Base-by-base conservation (phyloP, 2,797 vertebrate species). In the Gadopsis bispinosus region DNA sequence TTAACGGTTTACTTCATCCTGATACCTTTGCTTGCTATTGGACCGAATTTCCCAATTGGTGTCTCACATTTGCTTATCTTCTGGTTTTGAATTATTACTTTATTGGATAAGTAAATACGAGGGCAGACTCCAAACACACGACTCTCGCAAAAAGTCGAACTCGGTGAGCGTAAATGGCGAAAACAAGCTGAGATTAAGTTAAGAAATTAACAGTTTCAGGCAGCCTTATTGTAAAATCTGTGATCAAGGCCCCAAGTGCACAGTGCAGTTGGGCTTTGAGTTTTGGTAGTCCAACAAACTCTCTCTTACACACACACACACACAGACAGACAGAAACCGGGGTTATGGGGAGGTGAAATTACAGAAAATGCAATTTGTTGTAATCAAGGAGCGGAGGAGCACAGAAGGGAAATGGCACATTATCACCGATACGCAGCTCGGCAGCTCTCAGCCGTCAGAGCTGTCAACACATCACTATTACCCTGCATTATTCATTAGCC, bases 401-500 rank as follows among this genome's bases (percentile, higher is more conserved):
- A 86, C 91, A 91, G 93, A 88, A 92, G 86, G 86, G 79, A 90
- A 83, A 94, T 87, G 85, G 92, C 91, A 89, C 85, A 91, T 94
- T 95, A 95, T 92, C 87, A 89, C 69, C 71, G 89, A 94, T 84
- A 91, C 73, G 80, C 94, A 92, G 94, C 83, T 92, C 88, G 83
- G 92, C 91, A 85, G 88, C 89, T 90, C 90, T 84, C 92, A 87
- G 90, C 88, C 91, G 93, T 95, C 92, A 90, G 94, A 88, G 93
- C 93, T 96, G 95, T 95, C 95, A 95, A 93, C 93, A 91, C 88
- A 87, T 85, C 85, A 92, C 92, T 87, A 89, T 94, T 93, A 94
- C 64, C 91, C 90, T 95, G 93, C 95, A 95, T 96, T 95, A 96
- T 96, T 96, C 96, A 96, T 94, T 90, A 91, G 82, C 81, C 83